Percentiles rank a stretch among this genome's conserved stretches.
Conservation (phyloP, 92 coral and sea anemone species). For the Blastomussa wellsi region DNA sequence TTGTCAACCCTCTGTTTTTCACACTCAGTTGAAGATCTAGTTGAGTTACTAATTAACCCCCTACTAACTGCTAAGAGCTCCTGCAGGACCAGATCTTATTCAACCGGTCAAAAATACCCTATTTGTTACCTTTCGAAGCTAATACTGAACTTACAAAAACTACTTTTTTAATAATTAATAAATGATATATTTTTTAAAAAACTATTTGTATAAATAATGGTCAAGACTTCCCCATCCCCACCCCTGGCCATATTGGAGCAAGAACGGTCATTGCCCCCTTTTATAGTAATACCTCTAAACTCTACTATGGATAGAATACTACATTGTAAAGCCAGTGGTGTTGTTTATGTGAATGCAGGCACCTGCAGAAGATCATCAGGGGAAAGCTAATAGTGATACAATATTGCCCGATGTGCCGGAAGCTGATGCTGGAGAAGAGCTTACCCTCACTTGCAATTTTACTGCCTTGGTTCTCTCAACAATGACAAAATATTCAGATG, state of each 20-base stretch:
- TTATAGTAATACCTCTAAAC: neutral
- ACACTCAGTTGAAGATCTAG: neutral
- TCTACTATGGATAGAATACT: neutral
- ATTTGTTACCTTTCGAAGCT: too few species aligned
- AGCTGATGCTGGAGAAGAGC: conserved; percentile 48
- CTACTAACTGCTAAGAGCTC: too few species aligned
- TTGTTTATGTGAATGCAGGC: neutral
- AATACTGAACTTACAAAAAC: too few species aligned
- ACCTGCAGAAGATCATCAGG: neutral
- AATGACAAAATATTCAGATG: conserved; percentile 77
- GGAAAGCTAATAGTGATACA: neutral
- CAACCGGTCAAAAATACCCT: too few species aligned
- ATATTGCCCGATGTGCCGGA: conserved; percentile 45
- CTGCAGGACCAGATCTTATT: too few species aligned
- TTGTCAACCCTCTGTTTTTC: neutral
- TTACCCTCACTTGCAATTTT: conserved; percentile 67
- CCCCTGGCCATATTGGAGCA: too few species aligned
- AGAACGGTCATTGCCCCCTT: too few species aligned
- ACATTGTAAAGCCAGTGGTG: neutral
- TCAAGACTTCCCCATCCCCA: too few species aligned
- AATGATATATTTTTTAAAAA: too few species aligned
- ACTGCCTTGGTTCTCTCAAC: conserved; percentile 76
- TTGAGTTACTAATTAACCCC: too few species aligned
- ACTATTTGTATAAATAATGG: too few species aligned
- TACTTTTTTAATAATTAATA: too few species aligned